phyloP scores from a whole-genome alignment of 1,140 invertebrate species.

The Pseudachorutes palmiensis region DNA sequence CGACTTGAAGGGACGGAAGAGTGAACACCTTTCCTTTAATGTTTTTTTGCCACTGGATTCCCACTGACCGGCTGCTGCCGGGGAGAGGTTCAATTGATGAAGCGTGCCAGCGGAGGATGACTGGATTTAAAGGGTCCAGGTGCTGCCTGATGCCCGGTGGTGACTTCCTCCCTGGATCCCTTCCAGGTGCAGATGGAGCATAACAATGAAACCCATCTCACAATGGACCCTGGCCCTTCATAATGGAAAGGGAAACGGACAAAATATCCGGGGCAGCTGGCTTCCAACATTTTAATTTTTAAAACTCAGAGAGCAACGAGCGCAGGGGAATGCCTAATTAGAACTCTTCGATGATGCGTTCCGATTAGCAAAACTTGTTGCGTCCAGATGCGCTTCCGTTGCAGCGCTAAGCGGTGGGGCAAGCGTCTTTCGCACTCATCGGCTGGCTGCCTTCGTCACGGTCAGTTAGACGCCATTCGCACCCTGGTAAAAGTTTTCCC shows the following conservation, averaged over 20 bases:
- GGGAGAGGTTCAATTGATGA: neutral
- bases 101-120: conserved; percentile 2
- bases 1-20: neutral
- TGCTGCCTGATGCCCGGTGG: conserved; percentile 4
- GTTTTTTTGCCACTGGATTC: neutral
- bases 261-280: neutral
- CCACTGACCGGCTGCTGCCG: neutral
- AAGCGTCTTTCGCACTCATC: no score
- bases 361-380: no score
- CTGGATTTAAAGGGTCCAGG: conserved; percentile 4
- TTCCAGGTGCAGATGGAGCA: conserved; percentile 4
- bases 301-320: neutral
- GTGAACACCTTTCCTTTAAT: neutral
- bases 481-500: no score
- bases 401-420: no score
- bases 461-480: no score
- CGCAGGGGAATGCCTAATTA: no score
- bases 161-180: neutral
- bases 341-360: no score
- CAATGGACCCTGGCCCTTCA: neutral
- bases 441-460: no score
- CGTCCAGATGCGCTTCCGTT: no score
- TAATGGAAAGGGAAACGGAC: neutral
- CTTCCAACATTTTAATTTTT: neutral
- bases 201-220: neutral